These are phyloP conservation scores for Momotus momota DNA, from an alignment of 2,797 vertebrate species.

Conservation along the genomic window DNA sequence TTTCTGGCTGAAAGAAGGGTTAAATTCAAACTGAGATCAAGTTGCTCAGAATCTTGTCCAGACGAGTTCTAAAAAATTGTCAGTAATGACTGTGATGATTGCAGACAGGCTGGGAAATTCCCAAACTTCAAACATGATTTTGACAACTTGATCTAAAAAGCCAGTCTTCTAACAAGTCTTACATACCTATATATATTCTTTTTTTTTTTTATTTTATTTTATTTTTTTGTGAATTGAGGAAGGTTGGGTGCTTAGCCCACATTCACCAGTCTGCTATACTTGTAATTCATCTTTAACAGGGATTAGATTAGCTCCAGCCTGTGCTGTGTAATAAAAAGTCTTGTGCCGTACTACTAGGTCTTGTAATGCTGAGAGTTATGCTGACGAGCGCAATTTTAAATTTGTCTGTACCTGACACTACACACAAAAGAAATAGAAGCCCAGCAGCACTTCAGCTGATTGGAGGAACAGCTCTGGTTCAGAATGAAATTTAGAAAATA, in stretches of 20 bases:
- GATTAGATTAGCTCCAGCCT: slow-evolving; percentile 6
- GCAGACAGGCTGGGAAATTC: background rate
- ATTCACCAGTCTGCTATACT: background rate
- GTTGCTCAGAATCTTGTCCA: background rate
- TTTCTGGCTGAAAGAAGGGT: background rate
- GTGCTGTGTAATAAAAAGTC: slow-evolving; percentile 5
- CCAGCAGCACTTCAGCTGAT: background rate
- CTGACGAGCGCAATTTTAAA: background rate
- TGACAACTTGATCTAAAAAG: background rate
- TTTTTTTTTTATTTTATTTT: background rate
- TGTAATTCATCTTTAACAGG: slow-evolving; percentile 26
- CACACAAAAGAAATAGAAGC: slow-evolving; percentile 8
- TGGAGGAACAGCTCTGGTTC: background rate
- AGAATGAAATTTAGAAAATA: slow-evolving; percentile 29
- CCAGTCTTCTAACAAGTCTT: background rate
- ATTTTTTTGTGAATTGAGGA: background rate
- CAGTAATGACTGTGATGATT: background rate
- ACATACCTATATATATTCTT: background rate
- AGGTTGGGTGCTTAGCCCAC: background rate
- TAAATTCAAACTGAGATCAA: background rate
- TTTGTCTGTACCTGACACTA: background rate
- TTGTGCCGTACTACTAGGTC: background rate
- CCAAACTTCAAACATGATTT: background rate
- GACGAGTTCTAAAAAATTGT: background rate
- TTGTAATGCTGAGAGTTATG: slow-evolving; percentile 11